Evolutionary conservation across 2,797 vertebrate genomes (phyloP).

Genomic region (Scolopax bukidnonensis): DNA sequence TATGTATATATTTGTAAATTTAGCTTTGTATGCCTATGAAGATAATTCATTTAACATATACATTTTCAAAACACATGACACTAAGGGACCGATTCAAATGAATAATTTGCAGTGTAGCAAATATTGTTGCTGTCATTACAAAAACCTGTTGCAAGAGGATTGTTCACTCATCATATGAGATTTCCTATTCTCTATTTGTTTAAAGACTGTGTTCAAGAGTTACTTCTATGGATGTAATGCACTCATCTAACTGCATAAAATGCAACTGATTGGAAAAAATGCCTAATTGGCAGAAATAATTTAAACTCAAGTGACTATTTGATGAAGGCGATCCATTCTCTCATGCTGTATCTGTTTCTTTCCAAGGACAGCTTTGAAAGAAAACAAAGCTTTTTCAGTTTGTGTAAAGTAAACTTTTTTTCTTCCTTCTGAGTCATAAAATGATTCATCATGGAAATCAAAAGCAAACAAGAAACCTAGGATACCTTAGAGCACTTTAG

Average conservation of each 20-base stretch:
- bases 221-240: neutral
- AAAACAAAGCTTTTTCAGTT: neutral
- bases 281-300: neutral
- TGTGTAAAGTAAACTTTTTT: neutral
- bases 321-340: neutral
- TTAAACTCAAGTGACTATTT: neutral
- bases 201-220: neutral
- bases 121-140: neutral
- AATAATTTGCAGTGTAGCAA: neutral
- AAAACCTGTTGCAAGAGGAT: neutral
- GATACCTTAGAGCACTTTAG: neutral
- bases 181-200: neutral
- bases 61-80: neutral
- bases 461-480: neutral
- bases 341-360: neutral
- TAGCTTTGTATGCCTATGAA: neutral
- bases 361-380: neutral
- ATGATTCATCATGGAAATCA: neutral
- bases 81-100: neutral
- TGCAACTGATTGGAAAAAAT: neutral
- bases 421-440: accelerated
- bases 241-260: neutral
- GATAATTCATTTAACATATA: neutral
- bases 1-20: neutral
- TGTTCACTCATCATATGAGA: neutral